Percentiles rank a stretch among this genome's conserved stretches.
Conservation (phyloP, 2,888 invertebrate species). For the Oithona nana region DNA sequence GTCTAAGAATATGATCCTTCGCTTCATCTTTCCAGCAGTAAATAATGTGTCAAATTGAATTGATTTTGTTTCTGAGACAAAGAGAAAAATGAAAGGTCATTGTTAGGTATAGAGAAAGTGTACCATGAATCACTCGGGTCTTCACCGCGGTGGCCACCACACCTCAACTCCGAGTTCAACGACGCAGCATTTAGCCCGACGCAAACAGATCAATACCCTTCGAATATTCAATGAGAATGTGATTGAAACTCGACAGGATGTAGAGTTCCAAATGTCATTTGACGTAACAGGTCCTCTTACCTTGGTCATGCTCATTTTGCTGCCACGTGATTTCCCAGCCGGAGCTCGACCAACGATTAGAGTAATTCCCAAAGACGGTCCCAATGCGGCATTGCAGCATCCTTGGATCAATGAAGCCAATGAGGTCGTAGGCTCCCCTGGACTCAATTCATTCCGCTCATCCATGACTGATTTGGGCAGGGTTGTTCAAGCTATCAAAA, state of each 20-base stretch:
- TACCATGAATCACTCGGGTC: no score
- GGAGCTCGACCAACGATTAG: constrained; percentile 46
- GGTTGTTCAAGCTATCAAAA: constrained; percentile 56
- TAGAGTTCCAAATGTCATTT: constrained; percentile 52
- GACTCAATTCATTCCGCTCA: constrained; percentile 41
- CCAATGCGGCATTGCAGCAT: constrained; percentile 43
- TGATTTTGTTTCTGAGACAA: no score
- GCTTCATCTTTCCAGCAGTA: no score
- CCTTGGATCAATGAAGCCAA: constrained; percentile 49
- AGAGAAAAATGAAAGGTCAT: no score
- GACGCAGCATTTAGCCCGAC: constrained; percentile 16
- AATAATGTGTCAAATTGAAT: no score
- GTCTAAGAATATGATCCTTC: no score
- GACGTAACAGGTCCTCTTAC: constrained; percentile 42
- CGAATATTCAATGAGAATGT: constrained; percentile 35
- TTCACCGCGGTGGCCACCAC: no score
- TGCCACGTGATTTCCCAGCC: constrained; percentile 51
- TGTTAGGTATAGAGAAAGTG: no score
- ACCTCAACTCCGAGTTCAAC: no score
- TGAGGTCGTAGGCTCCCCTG: constrained; percentile 51
- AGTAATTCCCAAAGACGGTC: constrained; percentile 25
- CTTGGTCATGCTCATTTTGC: constrained; percentile 39
- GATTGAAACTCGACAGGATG: constrained; percentile 44
- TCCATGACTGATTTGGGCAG: constrained; percentile 56
- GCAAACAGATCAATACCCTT: constrained; percentile 9